Percentiles rank a stretch among this genome's conserved stretches.
phyloP scores from a whole-genome alignment of 2,113 vertebrate genomes.

The Apteryx mantelli region DNA sequence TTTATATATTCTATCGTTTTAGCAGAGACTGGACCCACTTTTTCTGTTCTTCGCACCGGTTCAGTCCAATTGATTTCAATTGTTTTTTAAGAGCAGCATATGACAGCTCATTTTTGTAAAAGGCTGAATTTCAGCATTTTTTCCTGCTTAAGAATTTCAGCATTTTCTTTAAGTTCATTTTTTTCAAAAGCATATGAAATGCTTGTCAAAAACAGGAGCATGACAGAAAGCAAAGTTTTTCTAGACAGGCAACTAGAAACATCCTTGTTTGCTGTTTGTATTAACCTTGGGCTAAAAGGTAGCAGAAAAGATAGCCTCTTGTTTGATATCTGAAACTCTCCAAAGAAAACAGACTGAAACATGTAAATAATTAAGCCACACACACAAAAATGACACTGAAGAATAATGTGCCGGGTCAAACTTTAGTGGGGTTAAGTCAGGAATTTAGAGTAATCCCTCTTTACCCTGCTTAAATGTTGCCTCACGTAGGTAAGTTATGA shows the following conservation, averaged over 20 bases:
- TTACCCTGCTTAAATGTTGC: background rate
- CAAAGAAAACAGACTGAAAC: conserved; percentile 62
- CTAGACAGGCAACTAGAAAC: background rate
- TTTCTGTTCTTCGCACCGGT: background rate
- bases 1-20: background rate
- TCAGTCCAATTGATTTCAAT: background rate
- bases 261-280: conserved; percentile 39
- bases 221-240: background rate
- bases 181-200: background rate
- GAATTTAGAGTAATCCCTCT: background rate
- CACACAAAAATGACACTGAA: background rate
- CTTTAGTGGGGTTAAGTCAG: conserved; percentile 24
- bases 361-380: conserved; percentile 66
- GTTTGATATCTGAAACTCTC: conserved; percentile 58
- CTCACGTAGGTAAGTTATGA: background rate
- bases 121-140: background rate
- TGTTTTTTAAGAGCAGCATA: background rate
- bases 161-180: background rate
- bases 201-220: background rate
- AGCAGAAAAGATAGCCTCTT: conserved; percentile 39
- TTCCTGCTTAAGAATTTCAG: background rate
- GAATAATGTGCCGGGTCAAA: background rate
- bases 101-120: background rate
- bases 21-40: background rate
- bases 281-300: conserved; percentile 58